These are phyloP conservation scores for Drosophila quinaria DNA, from an alignment of 2,888 invertebrate genomes.

Conservation along the genomic window DNA sequence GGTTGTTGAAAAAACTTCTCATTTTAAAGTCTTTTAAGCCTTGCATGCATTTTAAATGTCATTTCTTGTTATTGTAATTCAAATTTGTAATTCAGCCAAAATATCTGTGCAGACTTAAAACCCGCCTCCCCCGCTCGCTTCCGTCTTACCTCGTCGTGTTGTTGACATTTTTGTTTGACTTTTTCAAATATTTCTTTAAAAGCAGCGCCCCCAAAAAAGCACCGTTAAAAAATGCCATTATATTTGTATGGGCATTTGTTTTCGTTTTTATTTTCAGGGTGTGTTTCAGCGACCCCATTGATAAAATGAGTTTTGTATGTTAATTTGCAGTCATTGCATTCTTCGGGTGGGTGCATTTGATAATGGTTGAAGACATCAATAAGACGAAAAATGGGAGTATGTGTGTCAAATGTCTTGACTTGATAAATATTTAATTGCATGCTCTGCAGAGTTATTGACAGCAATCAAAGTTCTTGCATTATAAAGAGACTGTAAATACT, in stretches of 20 bases:
- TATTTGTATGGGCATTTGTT: constrained; percentile 33
- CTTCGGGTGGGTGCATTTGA: constrained; percentile 42
- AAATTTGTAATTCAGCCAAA: constrained; percentile 36
- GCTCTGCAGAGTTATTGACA: neutral
- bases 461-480: neutral
- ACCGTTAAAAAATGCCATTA: constrained; percentile 50
- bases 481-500: neutral
- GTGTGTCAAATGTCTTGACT: constrained; percentile 28
- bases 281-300: constrained; percentile 68
- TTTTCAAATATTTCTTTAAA: constrained; percentile 58
- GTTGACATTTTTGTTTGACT: constrained; percentile 80
- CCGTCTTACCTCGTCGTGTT: constrained; percentile 24
- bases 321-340: constrained; percentile 70
- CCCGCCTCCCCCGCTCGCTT: constrained; percentile 4
- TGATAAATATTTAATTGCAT: constrained; percentile 5
- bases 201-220: constrained; percentile 40
- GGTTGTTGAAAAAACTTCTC: neutral
- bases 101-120: constrained; percentile 8
- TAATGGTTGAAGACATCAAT: constrained; percentile 18
- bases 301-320: constrained; percentile 74
- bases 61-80: constrained; percentile 46
- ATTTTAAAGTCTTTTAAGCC: neutral
- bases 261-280: constrained; percentile 62
- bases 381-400: neutral
- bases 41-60: constrained; percentile 56